Conservation (phyloP, 2,888 invertebrate species). For the Drepanosiphum platanoidis region DNA sequence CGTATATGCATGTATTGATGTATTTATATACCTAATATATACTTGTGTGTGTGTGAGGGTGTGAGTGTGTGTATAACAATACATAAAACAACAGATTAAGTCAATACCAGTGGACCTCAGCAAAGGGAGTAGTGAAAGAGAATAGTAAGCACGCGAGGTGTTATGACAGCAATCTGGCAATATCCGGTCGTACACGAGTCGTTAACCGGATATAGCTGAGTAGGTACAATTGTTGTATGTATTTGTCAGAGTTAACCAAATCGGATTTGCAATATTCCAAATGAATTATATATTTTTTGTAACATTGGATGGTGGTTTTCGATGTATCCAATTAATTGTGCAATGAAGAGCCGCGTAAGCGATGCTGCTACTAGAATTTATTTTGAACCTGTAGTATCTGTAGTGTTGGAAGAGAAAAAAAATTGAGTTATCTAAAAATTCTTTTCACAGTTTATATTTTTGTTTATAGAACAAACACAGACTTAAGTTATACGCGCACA, state of each 20-base stretch:
- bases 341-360: neutral
- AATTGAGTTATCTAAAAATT: neutral
- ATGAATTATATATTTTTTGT: neutral
- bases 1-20: no score
- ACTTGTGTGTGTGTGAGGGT: no score
- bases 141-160: neutral
- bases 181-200: slow-evolving; percentile 44
- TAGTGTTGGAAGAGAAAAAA: neutral
- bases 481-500: no score
- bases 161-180: slow-evolving; percentile 14
- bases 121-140: neutral
- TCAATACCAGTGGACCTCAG: neutral
- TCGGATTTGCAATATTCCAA: slow-evolving; percentile 19
- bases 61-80: no score
- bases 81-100: slow-evolving; percentile 26
- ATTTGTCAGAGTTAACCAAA: slow-evolving; percentile 15
- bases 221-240: neutral
- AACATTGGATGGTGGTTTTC: neutral
- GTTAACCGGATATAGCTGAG: slow-evolving; percentile 25
- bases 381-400: neutral
- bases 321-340: slow-evolving; percentile 6
- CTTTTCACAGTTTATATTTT: neutral
- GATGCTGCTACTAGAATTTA: neutral
- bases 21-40: no score
- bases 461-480: neutral